Percentiles rank a stretch among this genome's conserved stretches.
phyloP scores from a whole-genome alignment of 2,888 invertebrate species.

The Disparrhopalites patrizii region DNA sequence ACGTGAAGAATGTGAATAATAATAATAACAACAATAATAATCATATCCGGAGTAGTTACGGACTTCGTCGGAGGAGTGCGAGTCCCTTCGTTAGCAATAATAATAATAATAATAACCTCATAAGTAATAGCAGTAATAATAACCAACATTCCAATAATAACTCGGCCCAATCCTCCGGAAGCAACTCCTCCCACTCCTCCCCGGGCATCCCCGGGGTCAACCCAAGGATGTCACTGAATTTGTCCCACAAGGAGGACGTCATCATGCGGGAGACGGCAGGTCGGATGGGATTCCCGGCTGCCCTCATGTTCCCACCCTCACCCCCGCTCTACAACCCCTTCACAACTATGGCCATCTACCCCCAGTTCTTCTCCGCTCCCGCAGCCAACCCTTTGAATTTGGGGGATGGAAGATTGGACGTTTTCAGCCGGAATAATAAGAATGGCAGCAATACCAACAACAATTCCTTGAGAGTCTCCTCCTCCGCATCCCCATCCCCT shows the following conservation, averaged over 20 bases:
- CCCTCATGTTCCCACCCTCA: constrained; percentile 42
- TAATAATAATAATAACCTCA: no score
- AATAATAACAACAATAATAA: constrained; percentile 9
- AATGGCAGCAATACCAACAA: no score
- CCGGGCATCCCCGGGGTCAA: constrained; percentile 30
- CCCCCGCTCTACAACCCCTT: constrained; percentile 47
- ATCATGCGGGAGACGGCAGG: not conserved
- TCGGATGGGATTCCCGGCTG: constrained; percentile 37
- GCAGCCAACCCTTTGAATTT: constrained; percentile 8
- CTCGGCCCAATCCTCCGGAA: constrained; percentile 33
- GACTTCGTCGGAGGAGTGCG: not conserved
- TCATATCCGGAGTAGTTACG: constrained; percentile 10
- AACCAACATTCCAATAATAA: constrained; percentile 9
- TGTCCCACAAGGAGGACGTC: constrained; percentile 5
- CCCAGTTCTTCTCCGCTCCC: constrained; percentile 42
- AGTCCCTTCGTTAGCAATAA: not conserved
- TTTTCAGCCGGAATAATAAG: not conserved
- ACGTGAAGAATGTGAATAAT: constrained; percentile 13
- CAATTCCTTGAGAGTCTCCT: constrained; percentile 38
- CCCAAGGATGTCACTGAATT: constrained; percentile 4
- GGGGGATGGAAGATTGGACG: constrained; percentile 41
- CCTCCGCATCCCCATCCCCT: constrained; percentile 26
- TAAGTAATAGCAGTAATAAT: constrained; percentile 11
- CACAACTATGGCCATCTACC: constrained; percentile 43
- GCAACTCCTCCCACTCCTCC: constrained; percentile 41